Conservation (phyloP, 35 echinoderm and acorn worm genomes). For the Amphiura filiformis region DNA sequence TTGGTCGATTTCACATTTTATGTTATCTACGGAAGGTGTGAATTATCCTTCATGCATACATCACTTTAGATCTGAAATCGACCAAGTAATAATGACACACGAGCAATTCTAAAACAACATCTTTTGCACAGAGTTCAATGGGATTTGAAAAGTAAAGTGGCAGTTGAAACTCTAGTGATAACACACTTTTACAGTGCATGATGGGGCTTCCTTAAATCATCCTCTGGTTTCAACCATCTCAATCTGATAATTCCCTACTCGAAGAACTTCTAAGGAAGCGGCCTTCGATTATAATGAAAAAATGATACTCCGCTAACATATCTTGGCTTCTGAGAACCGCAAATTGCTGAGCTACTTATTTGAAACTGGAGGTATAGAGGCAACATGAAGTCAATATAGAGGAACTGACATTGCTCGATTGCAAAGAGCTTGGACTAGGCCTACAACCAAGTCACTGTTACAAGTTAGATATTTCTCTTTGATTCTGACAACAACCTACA, state of each 20-base stretch:
- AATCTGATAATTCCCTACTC: constrained; percentile 22
- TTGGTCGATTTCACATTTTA: too few relatives aligned
- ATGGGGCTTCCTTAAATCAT: too few relatives aligned
- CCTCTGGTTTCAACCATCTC: too few relatives aligned
- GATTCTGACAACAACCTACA: constrained; percentile 60
- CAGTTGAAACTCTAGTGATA: too few relatives aligned
- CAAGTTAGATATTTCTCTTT: not conserved
- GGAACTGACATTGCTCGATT: constrained; percentile 62
- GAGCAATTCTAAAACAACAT: too few relatives aligned
- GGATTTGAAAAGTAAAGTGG: too few relatives aligned
- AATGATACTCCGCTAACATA: constrained; percentile 38
- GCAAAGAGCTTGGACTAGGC: constrained; percentile 52
- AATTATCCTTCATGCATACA: too few relatives aligned
- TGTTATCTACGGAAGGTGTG: too few relatives aligned
- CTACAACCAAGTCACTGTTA: constrained; percentile 32
- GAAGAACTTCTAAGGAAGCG: constrained; percentile 10
- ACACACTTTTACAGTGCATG: too few relatives aligned
- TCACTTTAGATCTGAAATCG: too few relatives aligned
- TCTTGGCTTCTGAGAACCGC: constrained; percentile 2
- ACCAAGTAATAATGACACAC: too few relatives aligned
- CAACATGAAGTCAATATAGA: constrained; percentile 17
- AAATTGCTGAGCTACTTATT: not conserved
- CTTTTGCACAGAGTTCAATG: too few relatives aligned
- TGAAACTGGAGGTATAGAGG: not conserved
- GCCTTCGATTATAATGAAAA: constrained; percentile 11